Percentiles rank a stretch among this genome's conserved stretches.
These are phyloP conservation scores for Spongilla lacustris DNA, from an alignment of 37 sponge, comb jelly and placozoan species.

Conservation along the genomic window DNA sequence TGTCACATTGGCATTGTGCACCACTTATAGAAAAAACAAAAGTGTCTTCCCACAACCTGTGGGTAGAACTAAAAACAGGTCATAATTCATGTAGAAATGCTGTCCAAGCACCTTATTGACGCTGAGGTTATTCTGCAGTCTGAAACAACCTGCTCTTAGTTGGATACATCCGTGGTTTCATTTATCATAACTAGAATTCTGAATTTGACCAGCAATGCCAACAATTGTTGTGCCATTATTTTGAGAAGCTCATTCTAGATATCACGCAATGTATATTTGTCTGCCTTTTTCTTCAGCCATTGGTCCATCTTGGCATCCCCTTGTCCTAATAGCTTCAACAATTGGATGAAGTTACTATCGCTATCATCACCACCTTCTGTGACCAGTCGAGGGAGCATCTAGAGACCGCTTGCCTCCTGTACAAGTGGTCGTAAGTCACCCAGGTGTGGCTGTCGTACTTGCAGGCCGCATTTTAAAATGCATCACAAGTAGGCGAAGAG, in stretches of 20 bases:
- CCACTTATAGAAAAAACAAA: too few species aligned
- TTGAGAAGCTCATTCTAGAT: constrained; percentile 49
- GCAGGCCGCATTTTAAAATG: too few species aligned
- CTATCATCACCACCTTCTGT: constrained; percentile 20
- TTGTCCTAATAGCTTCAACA: constrained; percentile 5
- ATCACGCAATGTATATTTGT: constrained; percentile 42
- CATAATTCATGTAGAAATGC: too few species aligned
- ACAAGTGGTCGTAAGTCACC: too few species aligned
- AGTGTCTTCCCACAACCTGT: too few species aligned
- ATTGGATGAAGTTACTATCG: constrained; percentile 33
- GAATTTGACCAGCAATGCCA: constrained; percentile 4
- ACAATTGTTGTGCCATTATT: constrained; percentile 42
- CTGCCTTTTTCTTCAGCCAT: constrained; percentile 11
- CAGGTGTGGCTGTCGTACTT: too few species aligned
- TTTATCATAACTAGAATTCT: constrained; percentile 53
- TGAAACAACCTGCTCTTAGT: constrained; percentile 50
- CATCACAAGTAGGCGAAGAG: too few species aligned
- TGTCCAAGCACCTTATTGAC: constrained; percentile 27
- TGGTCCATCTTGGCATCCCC: not conserved
- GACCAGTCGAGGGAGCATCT: too few species aligned
- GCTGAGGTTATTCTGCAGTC: constrained; percentile 25
- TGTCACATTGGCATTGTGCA: too few species aligned
- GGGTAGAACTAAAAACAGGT: too few species aligned
- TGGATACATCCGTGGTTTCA: constrained; percentile 45
- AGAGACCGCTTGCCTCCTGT: too few species aligned